Evolutionary conservation across 2,113 vertebrate genomes (phyloP).

Genomic region (Odontophorus gujanensis): DNA sequence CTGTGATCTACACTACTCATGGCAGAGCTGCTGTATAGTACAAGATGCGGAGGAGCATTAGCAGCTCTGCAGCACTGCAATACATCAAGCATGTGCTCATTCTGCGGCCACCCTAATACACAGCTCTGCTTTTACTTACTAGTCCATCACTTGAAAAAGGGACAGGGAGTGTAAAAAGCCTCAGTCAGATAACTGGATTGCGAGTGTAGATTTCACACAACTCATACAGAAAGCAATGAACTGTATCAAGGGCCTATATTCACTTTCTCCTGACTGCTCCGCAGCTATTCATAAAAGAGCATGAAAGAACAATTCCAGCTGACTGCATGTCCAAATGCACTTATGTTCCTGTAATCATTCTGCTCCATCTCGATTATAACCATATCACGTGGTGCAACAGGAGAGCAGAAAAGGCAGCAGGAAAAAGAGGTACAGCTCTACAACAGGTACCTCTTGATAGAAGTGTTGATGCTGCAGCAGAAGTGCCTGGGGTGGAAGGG

Average conservation of each 20-base stretch:
- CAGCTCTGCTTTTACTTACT: background rate
- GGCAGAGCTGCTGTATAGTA: background rate
- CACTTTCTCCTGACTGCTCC: background rate
- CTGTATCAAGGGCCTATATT: background rate
- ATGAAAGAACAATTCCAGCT: constrained; percentile 36
- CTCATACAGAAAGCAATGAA: background rate
- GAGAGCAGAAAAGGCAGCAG: background rate
- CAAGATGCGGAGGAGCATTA: background rate
- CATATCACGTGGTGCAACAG: rapidly evolving
- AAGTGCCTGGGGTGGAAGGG: background rate
- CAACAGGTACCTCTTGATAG: background rate
- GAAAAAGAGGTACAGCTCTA: background rate
- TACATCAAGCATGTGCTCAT: background rate
- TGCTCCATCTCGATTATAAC: background rate
- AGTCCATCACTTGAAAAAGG: constrained; percentile 28
- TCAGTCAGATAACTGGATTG: background rate
- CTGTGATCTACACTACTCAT: constrained; percentile 28
- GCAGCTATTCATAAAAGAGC: constrained; percentile 14
- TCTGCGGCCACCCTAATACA: background rate
- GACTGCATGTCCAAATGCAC: constrained; percentile 7
- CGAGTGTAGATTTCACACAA: background rate
- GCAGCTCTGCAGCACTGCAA: background rate
- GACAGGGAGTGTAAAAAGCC: constrained; percentile 23
- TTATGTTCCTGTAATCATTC: background rate
- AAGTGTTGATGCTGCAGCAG: background rate